Base-by-base conservation (phyloP, 2,888 invertebrate species). In the Drosophila pegasa region DNA sequence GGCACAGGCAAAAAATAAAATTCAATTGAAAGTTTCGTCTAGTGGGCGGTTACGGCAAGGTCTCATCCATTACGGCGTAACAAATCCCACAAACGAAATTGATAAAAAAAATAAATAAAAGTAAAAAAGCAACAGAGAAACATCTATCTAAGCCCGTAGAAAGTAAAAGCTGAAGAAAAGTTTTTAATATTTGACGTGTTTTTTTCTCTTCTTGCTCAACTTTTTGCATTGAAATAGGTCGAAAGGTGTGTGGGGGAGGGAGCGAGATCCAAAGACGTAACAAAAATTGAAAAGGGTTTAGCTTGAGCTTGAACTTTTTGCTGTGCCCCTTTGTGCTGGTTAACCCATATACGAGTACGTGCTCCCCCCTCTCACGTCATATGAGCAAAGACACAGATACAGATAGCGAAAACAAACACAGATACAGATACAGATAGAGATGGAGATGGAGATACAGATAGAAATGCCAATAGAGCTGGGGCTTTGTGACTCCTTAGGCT, bases 11-110 rank as follows among this genome's bases (percentile, higher is more conserved):
- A 38, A 47, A 29, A 45, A 40, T 20, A 37, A 82, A 89, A 89
- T 89, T 89, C 90, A 89, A 89, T 89, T 89, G 90, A 87, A 90
- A 90, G 88, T 89, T 89, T 87, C 87, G 69, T 78, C 86, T 82
- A 78, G 76, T 76, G 75, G 83, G 78, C 77, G 86, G 72, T 68
- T 60, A 71, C 71, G 79, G 75, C 71, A 60, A 61, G 62, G 70
- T 66, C 72, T 75, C 74, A 77, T 77, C 87, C 74, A 77, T 88
- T 88, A 83, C 80, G 75, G 67, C 86, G 82, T 78, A 88, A 79
- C 82, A 89, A 89, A 89, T 89, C 89, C 89, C 90, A 84, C 79
- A 84, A 89, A 83, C 90, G 76, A 90, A 88, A 89, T 86, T 80
- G 82, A 87, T 84, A 82, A 80, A 88, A 86, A 69, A 66, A 55